Evolutionary conservation across 2,113 vertebrate genomes (phyloP), one percentile per base, ranked within the genome.

Genomic region (Hypanus sabinus): DNA sequence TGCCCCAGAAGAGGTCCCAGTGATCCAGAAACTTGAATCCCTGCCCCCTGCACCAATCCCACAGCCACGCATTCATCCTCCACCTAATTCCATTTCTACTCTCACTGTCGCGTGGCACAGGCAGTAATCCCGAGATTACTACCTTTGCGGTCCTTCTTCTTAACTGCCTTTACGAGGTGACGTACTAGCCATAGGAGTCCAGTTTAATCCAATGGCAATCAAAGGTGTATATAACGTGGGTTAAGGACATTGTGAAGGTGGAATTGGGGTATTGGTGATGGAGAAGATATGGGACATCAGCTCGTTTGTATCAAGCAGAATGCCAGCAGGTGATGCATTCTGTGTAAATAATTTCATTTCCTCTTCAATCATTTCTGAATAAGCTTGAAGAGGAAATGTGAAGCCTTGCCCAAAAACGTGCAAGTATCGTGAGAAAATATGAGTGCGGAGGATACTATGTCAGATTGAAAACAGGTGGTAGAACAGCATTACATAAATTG

Each of bases 401-500:
- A 62, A 18, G 30, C 1, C 16, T 90, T 90, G 62, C 60, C 30
- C 85, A 90, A 65, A 60, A 88, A 5, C 11, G 30, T 90, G 85
- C 30, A 90, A 90, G 62, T 33, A 33, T 68, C 85, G n/a, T 90
- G 85, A 90, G 60, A 90, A 90, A 90, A 90, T 90, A 16, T 65
- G 85, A 90, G 30, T 30, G n/a, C 8, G 62, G n/a, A 90, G 60
- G n/a, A 90, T 90, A 62, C 33, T 68, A 65, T 20, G 65, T 90
- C 60, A 90, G 60, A 68, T 90, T 90, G 65, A 65, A 90, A 90
- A 90, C 60, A 90, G 85, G 62, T 90, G 85, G 85, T 18, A 36
- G 65, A 90, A 65, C 14, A 65, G 85, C 85, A 68, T 90, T 68
- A 65, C 85, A 36, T 36, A n/a, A 33, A 6, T 90, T 62, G 33